phyloP scores from a whole-genome alignment of 2,113 vertebrate genomes.

The Sphaerodactylus townsendi region DNA sequence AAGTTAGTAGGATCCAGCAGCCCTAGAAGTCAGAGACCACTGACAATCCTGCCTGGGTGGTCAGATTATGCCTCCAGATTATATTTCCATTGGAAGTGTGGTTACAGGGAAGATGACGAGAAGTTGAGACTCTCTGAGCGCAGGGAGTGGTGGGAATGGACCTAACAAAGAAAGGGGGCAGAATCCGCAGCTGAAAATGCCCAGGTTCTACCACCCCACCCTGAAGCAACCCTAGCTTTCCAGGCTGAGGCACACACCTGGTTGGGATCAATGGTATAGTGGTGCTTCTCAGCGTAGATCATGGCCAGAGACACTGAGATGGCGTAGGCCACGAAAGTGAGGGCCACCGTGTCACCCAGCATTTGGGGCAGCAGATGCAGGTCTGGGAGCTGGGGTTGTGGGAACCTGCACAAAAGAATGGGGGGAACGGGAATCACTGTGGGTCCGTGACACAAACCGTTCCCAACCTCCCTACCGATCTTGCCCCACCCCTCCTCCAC shows the following conservation, averaged over 20 bases:
- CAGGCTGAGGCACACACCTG: conserved; percentile 77
- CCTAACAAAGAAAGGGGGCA: background rate
- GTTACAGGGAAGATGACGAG: background rate
- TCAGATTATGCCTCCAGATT: background rate
- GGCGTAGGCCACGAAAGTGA: conserved; percentile 88
- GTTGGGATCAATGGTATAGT: conserved; percentile 87
- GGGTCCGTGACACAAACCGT: background rate
- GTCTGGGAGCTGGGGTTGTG: conserved; percentile 77
- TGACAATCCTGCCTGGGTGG: background rate
- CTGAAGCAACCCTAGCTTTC: background rate
- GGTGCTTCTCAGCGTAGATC: conserved; percentile 92
- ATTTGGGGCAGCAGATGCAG: conserved; percentile 80
- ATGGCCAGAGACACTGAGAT: conserved; percentile 89
- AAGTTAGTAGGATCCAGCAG: background rate
- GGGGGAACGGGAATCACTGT: background rate
- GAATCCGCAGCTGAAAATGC: too few species aligned
- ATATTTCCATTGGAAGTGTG: background rate
- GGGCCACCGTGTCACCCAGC: conserved; percentile 84
- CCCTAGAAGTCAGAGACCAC: background rate
- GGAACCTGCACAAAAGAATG: conserved; percentile 76
- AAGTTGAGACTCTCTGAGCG: background rate
- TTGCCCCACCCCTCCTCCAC: background rate
- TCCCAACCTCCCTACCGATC: background rate
- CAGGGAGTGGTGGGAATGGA: background rate
- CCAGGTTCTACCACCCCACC: background rate